phyloP scores from a whole-genome alignment of 1,140 invertebrate species.

The Sycobia sp. region DNA sequence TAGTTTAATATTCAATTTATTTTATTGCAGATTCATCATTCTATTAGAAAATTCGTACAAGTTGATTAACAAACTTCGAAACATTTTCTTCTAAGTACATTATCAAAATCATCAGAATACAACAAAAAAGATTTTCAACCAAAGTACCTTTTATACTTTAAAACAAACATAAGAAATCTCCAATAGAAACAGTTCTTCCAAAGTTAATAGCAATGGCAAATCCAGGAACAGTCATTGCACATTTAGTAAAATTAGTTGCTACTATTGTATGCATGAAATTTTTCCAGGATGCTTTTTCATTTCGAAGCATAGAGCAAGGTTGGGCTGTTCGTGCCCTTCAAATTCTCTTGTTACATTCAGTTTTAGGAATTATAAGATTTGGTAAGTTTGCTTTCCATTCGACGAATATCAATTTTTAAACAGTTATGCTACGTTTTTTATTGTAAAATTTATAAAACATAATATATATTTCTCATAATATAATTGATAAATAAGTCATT shows the following conservation, averaged over 20 bases:
- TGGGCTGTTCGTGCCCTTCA: conserved; percentile 54
- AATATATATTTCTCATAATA: too few relatives aligned
- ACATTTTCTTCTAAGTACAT: too few relatives aligned
- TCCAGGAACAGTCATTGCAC: conserved; percentile 49
- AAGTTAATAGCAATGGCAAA: conserved; percentile 46
- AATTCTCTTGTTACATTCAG: conserved; percentile 52
- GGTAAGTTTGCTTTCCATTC: conserved; percentile 46
- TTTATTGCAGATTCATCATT: too few relatives aligned
- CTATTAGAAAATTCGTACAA: too few relatives aligned
- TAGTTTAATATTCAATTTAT: too few relatives aligned
- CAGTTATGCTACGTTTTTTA: too few relatives aligned
- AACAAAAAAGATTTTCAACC: too few relatives aligned
- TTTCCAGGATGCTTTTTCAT: conserved; percentile 45
- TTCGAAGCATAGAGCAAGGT: conserved; percentile 37
- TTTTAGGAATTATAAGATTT: conserved; percentile 54
- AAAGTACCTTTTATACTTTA: too few relatives aligned
- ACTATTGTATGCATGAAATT: conserved; percentile 53
- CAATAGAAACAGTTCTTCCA: conserved; percentile 23
- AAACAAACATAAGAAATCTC: background rate
- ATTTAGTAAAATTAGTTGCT: conserved; percentile 50
- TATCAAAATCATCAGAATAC: background rate
- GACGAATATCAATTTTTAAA: too few relatives aligned
- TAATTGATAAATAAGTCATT: too few relatives aligned
- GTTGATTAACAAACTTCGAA: too few relatives aligned
- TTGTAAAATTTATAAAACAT: too few relatives aligned